Conservation (phyloP, 2,797 vertebrate species). For the Catamblyrhynchus diadema region DNA sequence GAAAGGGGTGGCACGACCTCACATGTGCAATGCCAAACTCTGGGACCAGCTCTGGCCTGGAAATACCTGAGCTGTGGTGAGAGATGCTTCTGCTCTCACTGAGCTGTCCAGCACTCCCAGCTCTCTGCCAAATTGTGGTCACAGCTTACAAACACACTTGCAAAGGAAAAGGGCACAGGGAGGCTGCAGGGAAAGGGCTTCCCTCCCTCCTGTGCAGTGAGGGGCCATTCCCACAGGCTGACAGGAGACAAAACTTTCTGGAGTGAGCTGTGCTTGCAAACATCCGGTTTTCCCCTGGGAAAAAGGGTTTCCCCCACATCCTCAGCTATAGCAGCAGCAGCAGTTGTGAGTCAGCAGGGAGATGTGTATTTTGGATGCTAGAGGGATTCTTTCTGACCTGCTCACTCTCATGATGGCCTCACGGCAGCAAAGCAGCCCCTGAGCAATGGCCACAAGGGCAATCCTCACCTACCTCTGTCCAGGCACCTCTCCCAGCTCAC, state of each 20-base stretch:
- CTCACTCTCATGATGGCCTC: fast-evolving
- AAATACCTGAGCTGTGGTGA: background rate
- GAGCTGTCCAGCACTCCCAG: fast-evolving
- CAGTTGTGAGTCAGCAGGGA: background rate
- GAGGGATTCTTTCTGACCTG: background rate
- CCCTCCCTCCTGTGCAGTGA: fast-evolving
- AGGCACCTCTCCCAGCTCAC: background rate
- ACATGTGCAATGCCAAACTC: fast-evolving
- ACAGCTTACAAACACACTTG: background rate
- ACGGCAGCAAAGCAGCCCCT: background rate
- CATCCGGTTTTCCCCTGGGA: background rate
- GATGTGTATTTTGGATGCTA: background rate
- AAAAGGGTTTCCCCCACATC: fast-evolving
- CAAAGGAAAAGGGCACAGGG: background rate
- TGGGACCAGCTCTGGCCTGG: background rate
- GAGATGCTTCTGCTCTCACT: background rate
- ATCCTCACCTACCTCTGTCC: background rate
- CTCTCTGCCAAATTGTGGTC: background rate
- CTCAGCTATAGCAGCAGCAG: background rate
- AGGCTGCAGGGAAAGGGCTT: background rate
- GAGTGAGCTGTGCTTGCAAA: background rate
- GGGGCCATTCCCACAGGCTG: background rate
- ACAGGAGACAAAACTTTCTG: background rate
- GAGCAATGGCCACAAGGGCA: fast-evolving
- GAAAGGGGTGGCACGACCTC: background rate